Evolutionary conservation across 1,140 invertebrate species (phyloP).

Genomic region (Drosophila pseudoobscura): DNA sequence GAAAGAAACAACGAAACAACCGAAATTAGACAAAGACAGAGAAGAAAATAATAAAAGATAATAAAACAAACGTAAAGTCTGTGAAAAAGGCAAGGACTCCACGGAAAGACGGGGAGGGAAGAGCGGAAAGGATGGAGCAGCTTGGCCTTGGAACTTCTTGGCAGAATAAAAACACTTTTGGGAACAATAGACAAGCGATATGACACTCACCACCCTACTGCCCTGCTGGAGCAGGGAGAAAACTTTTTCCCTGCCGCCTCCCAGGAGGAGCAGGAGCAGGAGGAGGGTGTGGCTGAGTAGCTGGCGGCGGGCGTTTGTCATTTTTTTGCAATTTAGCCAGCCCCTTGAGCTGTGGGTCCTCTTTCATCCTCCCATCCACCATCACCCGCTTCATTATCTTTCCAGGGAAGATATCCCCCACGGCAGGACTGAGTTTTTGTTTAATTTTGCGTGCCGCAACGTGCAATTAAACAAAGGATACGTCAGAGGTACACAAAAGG

Average conservation of each 20-base stretch:
- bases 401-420: constrained; percentile 4
- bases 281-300: constrained; percentile 1
- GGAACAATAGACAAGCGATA: constrained; percentile 69
- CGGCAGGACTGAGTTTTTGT: constrained; percentile 25
- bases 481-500: constrained; percentile 8
- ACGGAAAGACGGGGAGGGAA: not conserved
- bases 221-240: constrained; percentile 8
- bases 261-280: constrained; percentile 5
- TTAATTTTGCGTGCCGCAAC: constrained; percentile 74
- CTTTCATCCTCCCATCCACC: not conserved
- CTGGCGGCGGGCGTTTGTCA: constrained; percentile 56
- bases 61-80: constrained; percentile 78
- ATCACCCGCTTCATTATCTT: constrained; percentile 57
- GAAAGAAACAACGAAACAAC: constrained; percentile 39
- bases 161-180: constrained; percentile 79
- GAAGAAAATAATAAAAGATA: constrained; percentile 70
- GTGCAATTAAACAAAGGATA: constrained; percentile 66
- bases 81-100: constrained; percentile 32
- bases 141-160: constrained; percentile 26
- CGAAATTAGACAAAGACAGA: constrained; percentile 54
- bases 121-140: constrained; percentile 5
- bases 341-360: constrained; percentile 38
- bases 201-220: constrained; percentile 10
- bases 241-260: constrained; percentile 50
- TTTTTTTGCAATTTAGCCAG: constrained; percentile 71